A percentile compares a stretch with the other conserved stretches of the same genome.
Evolutionary conservation across 2,113 vertebrate genomes (phyloP).

Genomic region (Oxyruncus cristatus): DNA sequence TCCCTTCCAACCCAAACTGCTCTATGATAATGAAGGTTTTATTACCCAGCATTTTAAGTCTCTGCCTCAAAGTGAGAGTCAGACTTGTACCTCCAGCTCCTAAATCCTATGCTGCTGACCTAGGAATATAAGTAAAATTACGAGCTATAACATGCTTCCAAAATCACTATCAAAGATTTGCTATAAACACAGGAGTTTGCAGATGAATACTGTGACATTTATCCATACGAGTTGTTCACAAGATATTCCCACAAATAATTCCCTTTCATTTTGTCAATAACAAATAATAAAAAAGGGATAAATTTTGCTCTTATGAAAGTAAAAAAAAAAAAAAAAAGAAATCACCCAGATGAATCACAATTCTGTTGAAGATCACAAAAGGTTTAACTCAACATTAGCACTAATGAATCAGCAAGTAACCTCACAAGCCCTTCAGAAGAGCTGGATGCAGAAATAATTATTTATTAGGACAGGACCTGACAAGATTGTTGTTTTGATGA

Average conservation of each 20-base stretch:
- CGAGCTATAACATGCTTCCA: background rate
- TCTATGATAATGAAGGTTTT: background rate
- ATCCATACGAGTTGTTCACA: background rate
- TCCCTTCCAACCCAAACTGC: background rate
- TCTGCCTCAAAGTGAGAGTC: background rate
- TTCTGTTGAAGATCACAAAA: background rate
- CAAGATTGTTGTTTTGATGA: slow-evolving; percentile 60
- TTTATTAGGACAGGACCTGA: slow-evolving; percentile 27
- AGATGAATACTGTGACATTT: background rate
- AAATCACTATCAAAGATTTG: background rate
- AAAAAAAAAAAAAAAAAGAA: background rate
- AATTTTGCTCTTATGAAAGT: background rate
- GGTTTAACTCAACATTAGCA: slow-evolving; percentile 20
- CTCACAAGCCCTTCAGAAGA: slow-evolving; percentile 12
- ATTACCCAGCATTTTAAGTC: background rate
- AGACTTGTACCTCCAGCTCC: background rate
- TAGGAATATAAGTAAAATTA: background rate
- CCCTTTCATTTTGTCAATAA: background rate
- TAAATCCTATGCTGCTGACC: background rate
- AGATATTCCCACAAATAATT: background rate
- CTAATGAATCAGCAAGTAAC: slow-evolving; percentile 23
- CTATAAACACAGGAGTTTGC: background rate
- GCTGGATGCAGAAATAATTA: slow-evolving; percentile 50
- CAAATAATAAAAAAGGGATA: background rate
- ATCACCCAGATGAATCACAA: background rate